Evolutionary conservation across 2,113 vertebrate genomes (phyloP).

Genomic region (Poeciliopsis occidentalis): DNA sequence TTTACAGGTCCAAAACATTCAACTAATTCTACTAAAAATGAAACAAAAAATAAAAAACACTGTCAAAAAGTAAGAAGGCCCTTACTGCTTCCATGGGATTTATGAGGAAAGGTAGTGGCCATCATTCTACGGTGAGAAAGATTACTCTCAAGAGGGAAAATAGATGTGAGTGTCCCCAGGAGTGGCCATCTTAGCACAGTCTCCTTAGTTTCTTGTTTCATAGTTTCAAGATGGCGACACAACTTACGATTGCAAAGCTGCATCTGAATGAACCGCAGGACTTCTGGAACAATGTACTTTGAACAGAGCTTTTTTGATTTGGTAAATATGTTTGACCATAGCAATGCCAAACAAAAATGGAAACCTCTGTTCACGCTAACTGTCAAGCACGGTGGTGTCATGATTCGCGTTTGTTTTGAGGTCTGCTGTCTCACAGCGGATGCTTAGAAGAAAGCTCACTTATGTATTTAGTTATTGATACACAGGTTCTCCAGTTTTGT

Average conservation of each 20-base stretch:
- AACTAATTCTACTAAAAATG: neutral
- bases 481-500: neutral
- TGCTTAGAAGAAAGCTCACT: neutral
- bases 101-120: neutral
- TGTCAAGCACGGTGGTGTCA: too few relatives aligned
- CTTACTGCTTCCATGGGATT: neutral
- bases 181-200: neutral
- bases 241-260: neutral
- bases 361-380: too few relatives aligned
- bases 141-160: neutral
- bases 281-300: too few relatives aligned
- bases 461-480: neutral
- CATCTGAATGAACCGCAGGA: neutral
- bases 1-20: neutral
- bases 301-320: too few relatives aligned
- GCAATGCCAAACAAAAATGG: too few relatives aligned
- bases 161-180: too few relatives aligned
- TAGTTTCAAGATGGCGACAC: too few relatives aligned
- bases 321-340: neutral
- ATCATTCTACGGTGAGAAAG: neutral
- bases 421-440: too few relatives aligned
- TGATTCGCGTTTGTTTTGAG: too few relatives aligned
- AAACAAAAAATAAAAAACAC: too few relatives aligned
- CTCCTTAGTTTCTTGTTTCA: too few relatives aligned
- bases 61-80: too few relatives aligned